Percentiles rank a stretch among this genome's conserved stretches.
Conservation (phyloP, 2,797 vertebrate species). For the Mormyrus proboscirostris region DNA sequence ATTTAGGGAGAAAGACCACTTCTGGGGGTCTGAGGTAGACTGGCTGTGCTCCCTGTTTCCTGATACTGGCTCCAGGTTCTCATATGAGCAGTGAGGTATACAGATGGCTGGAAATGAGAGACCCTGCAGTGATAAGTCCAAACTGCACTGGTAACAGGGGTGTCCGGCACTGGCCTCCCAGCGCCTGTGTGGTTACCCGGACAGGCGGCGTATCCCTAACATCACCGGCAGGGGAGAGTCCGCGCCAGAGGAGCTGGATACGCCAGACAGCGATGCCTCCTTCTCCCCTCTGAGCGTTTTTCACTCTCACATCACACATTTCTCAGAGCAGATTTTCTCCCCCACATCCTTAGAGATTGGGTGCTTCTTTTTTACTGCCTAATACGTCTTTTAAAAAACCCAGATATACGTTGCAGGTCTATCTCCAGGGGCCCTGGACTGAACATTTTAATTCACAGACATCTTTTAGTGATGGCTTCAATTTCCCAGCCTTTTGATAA, state of each 20-base stretch:
- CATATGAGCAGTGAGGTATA: not conserved
- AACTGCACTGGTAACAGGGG: not conserved
- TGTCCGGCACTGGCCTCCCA: not conserved
- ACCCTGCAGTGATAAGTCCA: not conserved
- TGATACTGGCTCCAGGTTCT: not conserved
- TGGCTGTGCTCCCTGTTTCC: not conserved
- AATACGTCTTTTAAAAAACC: conserved; percentile 67
- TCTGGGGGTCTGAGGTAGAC: not conserved
- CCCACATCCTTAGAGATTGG: conserved; percentile 53
- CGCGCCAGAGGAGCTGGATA: too few species aligned
- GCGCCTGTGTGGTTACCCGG: not conserved
- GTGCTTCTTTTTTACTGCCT: conserved; percentile 68
- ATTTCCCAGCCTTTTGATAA: conserved; percentile 92
- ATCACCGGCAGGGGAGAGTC: not conserved
- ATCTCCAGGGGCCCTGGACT: conserved; percentile 75
- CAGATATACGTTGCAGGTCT: conserved; percentile 81
- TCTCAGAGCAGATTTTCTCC: conserved; percentile 52
- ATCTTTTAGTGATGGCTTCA: conserved; percentile 90
- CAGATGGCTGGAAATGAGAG: not conserved
- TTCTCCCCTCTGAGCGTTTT: conserved; percentile 9
- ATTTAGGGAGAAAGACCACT: not conserved
- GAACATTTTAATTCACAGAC: conserved; percentile 85
- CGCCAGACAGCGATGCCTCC: not conserved
- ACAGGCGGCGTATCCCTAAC: not conserved
- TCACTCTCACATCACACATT: conserved; percentile 30